phyloP scores from a whole-genome alignment of 2,113 vertebrate genomes.

The Cephalopholis sonnerati region DNA sequence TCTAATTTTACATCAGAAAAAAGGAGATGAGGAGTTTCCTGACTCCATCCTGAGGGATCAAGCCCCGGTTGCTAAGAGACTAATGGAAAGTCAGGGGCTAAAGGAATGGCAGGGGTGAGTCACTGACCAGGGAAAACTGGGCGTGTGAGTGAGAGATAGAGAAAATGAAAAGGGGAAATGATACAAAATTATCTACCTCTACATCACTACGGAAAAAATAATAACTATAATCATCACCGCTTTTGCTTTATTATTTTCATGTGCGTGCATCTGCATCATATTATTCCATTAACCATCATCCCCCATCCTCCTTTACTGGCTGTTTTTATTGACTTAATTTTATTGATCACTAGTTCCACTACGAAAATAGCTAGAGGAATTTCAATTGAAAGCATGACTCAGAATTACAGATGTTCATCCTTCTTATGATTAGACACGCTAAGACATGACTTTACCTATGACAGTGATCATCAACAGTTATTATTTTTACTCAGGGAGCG shows the following conservation, averaged over 20 bases:
- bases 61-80: conserved; percentile 71
- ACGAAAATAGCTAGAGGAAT: background rate
- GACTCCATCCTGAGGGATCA: conserved; percentile 57
- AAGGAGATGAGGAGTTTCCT: conserved; percentile 62
- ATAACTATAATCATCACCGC: background rate
- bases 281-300: background rate
- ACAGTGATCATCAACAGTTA: background rate
- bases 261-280: background rate
- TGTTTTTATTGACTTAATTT: background rate
- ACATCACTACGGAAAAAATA: conserved; percentile 9
- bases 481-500: too few species aligned
- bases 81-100: conserved; percentile 68
- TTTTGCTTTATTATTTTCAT: conserved; percentile 15
- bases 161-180: conserved; percentile 34
- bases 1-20: conserved; percentile 70
- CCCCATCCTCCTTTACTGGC: background rate
- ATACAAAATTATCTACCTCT: background rate
- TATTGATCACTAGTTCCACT: conserved; percentile 7
- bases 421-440: background rate
- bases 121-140: conserved; percentile 44
- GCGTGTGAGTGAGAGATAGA: background rate
- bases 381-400: conserved; percentile 5
- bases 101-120: conserved; percentile 69
- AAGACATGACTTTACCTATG: background rate
- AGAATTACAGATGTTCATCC: background rate